These are phyloP conservation scores for Acleris laterana DNA, from an alignment of 2,888 invertebrate species.

Conservation along the genomic window DNA sequence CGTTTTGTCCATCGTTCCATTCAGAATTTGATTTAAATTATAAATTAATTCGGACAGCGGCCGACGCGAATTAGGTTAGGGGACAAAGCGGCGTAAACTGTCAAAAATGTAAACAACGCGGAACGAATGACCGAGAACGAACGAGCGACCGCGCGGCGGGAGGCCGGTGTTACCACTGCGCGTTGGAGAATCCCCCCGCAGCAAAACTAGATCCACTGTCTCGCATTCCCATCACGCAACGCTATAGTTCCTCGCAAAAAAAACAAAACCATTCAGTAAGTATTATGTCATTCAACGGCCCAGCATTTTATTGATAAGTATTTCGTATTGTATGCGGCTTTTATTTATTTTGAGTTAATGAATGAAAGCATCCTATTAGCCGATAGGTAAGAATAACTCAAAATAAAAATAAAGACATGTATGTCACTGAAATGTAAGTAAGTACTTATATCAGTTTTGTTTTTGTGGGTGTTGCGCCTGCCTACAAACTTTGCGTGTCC, in stretches of 20 bases:
- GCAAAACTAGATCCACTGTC: slow-evolving; percentile 58
- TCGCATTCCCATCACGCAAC: slow-evolving; percentile 54
- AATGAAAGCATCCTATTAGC: too few species aligned
- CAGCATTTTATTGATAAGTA: neutral
- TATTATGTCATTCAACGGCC: slow-evolving; percentile 43
- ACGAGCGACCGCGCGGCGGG: slow-evolving; percentile 66
- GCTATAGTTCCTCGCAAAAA: slow-evolving; percentile 47
- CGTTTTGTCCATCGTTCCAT: slow-evolving; percentile 81
- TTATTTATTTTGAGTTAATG: too few species aligned
- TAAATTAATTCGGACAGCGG: slow-evolving; percentile 50
- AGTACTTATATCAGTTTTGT: slow-evolving; percentile 18
- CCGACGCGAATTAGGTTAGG: slow-evolving; percentile 48
- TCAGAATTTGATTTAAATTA: slow-evolving; percentile 55
- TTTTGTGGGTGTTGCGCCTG: slow-evolving; percentile 12
- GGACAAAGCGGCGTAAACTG: slow-evolving; percentile 55
- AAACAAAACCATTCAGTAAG: slow-evolving; percentile 38
- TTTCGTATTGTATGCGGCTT: neutral
- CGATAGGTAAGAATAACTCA: neutral
- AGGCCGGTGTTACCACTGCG: slow-evolving; percentile 79
- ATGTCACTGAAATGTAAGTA: slow-evolving; percentile 23
- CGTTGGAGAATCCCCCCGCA: slow-evolving; percentile 56
- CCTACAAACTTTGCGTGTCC: slow-evolving; percentile 18
- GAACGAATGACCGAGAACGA: slow-evolving; percentile 56
- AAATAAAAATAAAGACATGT: neutral
- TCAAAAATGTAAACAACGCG: slow-evolving; percentile 80